A percentile compares a stretch with the other conserved stretches of the same genome.
Conservation (phyloP, 1,140 invertebrate species). For the Muscidifurax raptorellus region DNA sequence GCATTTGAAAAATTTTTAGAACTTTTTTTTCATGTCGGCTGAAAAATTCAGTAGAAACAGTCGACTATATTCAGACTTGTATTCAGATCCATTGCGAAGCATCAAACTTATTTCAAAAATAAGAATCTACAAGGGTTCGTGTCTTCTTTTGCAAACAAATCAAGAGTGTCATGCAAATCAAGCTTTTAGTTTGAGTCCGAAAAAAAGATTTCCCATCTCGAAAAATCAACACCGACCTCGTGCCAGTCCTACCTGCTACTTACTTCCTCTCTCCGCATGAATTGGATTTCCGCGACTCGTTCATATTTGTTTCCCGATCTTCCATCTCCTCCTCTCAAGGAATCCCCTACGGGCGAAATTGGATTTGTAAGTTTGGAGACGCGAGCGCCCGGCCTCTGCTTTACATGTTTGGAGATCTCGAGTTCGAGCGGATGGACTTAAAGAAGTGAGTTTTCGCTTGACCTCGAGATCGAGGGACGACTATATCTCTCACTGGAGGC, state of each 20-base stretch:
- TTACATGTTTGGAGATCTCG: conserved; percentile 43
- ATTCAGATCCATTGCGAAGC: neutral
- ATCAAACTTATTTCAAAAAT: neutral
- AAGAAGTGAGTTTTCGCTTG: conserved; percentile 45
- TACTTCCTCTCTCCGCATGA: neutral
- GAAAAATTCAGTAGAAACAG: neutral
- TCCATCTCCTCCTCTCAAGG: neutral
- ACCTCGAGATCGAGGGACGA: conserved; percentile 10
- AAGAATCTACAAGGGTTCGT: neutral
- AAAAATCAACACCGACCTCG: conserved; percentile 8
- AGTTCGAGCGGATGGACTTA: conserved; percentile 36
- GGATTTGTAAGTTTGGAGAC: conserved; percentile 57
- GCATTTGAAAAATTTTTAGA: too few relatives aligned
- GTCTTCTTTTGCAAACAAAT: neutral
- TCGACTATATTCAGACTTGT: neutral
- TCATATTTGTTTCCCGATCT: conserved; percentile 38
- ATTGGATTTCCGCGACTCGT: conserved; percentile 14
- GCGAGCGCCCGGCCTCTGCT: conserved; percentile 21
- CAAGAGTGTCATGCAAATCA: neutral
- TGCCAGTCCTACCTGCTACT: neutral
- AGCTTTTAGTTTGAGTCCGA: neutral
- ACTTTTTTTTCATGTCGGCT: too few relatives aligned
- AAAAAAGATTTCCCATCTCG: neutral
- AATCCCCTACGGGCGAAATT: conserved; percentile 51
- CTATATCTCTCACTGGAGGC: neutral